phyloP scores from a whole-genome alignment of 1,140 invertebrate genomes.

The Epicauta chinensis region DNA sequence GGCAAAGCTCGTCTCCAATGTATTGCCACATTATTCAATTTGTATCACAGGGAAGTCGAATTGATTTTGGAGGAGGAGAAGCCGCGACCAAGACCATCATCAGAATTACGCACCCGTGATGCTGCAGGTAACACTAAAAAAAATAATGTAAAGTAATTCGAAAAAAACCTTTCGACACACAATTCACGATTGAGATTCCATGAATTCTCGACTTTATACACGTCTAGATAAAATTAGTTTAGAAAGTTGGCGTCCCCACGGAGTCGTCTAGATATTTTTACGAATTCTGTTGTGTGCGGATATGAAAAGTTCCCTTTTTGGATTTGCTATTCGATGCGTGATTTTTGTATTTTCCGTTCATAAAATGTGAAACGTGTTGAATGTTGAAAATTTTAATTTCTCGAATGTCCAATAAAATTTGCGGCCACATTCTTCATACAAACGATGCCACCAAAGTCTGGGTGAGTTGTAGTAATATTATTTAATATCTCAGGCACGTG shows the following conservation, averaged over 20 bases:
- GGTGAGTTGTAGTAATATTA: conserved; percentile 48
- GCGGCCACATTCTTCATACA: too few relatives aligned
- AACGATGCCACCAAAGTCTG: too few relatives aligned
- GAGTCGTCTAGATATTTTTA: too few relatives aligned
- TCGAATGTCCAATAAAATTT: too few relatives aligned
- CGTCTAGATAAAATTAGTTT: too few relatives aligned
- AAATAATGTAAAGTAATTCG: not conserved
- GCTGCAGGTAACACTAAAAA: conserved; percentile 11
- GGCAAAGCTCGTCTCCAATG: conserved; percentile 28
- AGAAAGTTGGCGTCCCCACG: too few relatives aligned
- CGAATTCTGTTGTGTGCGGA: too few relatives aligned
- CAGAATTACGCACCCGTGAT: conserved; percentile 27
- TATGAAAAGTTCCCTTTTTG: too few relatives aligned
- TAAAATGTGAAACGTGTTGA: not conserved
- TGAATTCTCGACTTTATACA: too few relatives aligned
- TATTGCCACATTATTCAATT: conserved; percentile 24
- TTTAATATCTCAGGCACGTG: conserved; percentile 26
- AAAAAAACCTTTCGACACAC: too few relatives aligned
- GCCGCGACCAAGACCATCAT: conserved; percentile 29
- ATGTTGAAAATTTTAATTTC: conserved; percentile 4
- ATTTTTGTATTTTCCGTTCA: not conserved
- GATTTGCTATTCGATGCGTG: too few relatives aligned
- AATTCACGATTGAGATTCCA: too few relatives aligned
- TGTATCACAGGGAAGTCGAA: conserved; percentile 25
- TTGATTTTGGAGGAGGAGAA: conserved; percentile 27